A percentile compares a stretch with the other conserved stretches of the same genome.
Evolutionary conservation across 2,888 invertebrate species (phyloP).

Genomic region (Rhagophthalmus giganteus): DNA sequence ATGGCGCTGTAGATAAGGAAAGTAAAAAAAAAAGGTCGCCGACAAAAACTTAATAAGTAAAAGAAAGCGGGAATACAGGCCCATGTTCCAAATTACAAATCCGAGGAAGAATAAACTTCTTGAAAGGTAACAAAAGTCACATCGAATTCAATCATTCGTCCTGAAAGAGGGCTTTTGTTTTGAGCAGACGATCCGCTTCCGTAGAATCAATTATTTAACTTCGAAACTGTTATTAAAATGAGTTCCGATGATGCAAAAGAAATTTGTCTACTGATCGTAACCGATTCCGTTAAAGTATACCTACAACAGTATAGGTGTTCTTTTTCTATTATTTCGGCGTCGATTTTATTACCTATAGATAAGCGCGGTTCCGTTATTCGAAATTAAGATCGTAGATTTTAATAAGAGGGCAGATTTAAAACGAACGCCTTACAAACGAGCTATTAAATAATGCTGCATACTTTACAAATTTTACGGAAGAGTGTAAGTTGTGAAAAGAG

Average conservation of each 20-base stretch:
- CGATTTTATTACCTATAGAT: too few relatives aligned
- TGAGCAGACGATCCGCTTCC: conserved; percentile 37
- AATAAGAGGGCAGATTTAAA: conserved; percentile 14
- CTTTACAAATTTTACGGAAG: conserved; percentile 29
- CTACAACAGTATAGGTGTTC: too few relatives aligned
- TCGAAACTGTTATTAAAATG: conserved; percentile 41
- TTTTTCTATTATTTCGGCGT: too few relatives aligned
- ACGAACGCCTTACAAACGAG: conserved; percentile 22
- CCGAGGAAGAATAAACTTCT: conserved; percentile 25
- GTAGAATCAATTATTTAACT: conserved; percentile 41
- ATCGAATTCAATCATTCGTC: conserved; percentile 35
- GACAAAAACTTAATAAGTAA: conserved; percentile 1
- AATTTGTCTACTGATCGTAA: conserved; percentile 3
- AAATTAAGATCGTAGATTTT: conserved; percentile 1
- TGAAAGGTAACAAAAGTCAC: conserved; percentile 37
- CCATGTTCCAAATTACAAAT: conserved; percentile 19
- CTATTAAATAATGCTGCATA: conserved; percentile 29
- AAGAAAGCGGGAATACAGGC: background rate
- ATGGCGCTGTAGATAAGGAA: too few relatives aligned
- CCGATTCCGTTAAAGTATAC: too few relatives aligned
- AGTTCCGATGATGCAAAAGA: conserved; percentile 29
- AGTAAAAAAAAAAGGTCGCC: too few relatives aligned
- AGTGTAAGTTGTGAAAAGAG: conserved; percentile 26
- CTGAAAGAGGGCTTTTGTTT: conserved; percentile 35
- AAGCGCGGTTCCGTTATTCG: background rate